These are phyloP conservation scores for Griposia aprilina DNA, from an alignment of 2,888 invertebrate species.

Conservation along the genomic window DNA sequence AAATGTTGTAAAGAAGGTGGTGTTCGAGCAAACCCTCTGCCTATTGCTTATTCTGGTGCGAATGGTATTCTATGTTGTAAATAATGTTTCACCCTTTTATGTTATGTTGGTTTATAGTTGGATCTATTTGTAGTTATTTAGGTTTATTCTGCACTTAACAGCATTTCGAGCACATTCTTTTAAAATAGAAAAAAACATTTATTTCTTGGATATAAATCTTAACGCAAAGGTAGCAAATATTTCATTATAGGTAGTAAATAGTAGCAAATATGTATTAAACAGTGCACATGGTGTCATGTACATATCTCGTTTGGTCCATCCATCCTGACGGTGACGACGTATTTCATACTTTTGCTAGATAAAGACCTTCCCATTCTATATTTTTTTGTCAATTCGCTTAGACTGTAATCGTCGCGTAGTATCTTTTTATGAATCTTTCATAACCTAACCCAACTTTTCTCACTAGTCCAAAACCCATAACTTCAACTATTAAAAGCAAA, in stretches of 20 bases:
- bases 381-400: no score
- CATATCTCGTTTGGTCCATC: no score
- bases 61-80: conserved; percentile 18
- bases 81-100: conserved; percentile 3
- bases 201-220: no score
- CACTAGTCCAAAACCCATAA: background rate
- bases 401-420: no score
- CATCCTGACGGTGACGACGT: no score
- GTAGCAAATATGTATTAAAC: no score
- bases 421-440: no score
- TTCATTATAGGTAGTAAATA: no score
- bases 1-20: background rate
- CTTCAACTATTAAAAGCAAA: background rate
- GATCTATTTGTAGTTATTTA: background rate
- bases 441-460: background rate
- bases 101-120: no score
- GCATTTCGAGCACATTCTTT: conserved; percentile 44
- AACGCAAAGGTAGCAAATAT: no score
- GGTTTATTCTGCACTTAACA: conserved; percentile 48
- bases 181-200: background rate
- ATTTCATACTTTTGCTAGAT: background rate
- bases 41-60: conserved; percentile 24
- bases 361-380: no score
- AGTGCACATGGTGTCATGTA: no score
- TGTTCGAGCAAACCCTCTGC: background rate